Base-by-base conservation (phyloP, 2,888 invertebrate species). In the Cybosia mesomella region DNA sequence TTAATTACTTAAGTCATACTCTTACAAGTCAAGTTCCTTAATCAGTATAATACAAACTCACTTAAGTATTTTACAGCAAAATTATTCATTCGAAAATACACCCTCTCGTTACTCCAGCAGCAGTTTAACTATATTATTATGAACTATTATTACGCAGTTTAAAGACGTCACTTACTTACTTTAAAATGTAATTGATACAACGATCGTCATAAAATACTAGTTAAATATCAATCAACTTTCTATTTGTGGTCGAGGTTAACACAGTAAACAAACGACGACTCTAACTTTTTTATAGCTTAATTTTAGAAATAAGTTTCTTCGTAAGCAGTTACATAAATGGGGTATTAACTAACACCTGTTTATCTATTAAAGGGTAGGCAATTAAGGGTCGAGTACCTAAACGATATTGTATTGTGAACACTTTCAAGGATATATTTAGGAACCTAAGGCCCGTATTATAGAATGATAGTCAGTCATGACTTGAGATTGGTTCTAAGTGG, bases 221-320 rank as follows among this genome's bases (percentile, higher is more conserved):
- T 71, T 69, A 77, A 78, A 73, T 66, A 68, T 60, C 68, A 68
- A 82, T 82, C 78, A 81, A 76, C 68, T 15, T 28, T 67, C 69
- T 74, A 79, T 74, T 74, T 73, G 57, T 76, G 58, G 73, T 63
- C 49, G n/a, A 62, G 58, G 0, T 49, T 67, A 64, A 70, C n/a
- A 72, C 67, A 32, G n/a, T 68, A 64, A 18, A 70, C 34, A 54
- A 72, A 66, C 72, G 54, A 68, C 34, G 28, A 65, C 28, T 66
- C 11, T 22, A 9, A 13, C 36, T 9, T 15, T 22, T 24, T 22
- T 39, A 32, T 39, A 39, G 24, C 18, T 59, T 36, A 36, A 59
- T 58, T 34, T 58, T 21, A 32, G 11, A 34, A 15, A 39, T 59
- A 59, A 39, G 43, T 18, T 39, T 18, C 10, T 24, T 39, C 24